Evolutionary conservation across 2,888 invertebrate genomes (phyloP).

Genomic region (Trissolcus japonicus): DNA sequence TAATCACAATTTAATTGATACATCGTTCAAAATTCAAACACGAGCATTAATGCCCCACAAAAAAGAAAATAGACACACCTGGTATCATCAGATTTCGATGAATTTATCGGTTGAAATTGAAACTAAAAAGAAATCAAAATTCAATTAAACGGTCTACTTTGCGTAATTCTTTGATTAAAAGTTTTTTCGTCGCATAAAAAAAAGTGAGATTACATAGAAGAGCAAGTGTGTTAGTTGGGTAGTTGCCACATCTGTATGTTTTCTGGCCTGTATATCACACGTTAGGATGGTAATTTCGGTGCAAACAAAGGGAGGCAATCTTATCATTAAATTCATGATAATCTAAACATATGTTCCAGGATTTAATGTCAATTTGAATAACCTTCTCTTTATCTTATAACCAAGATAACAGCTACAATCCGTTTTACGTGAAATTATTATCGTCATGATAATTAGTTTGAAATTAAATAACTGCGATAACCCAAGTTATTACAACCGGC

Average conservation of each 20-base stretch:
- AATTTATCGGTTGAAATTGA: no score
- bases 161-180: slow-evolving; percentile 18
- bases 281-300: slow-evolving; percentile 50
- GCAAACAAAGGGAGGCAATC: slow-evolving; percentile 50
- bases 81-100: no score
- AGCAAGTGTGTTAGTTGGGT: slow-evolving; percentile 45
- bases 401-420: slow-evolving; percentile 32
- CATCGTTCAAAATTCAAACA: not conserved
- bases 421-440: slow-evolving; percentile 29
- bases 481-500: slow-evolving; percentile 2
- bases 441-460: slow-evolving; percentile 8
- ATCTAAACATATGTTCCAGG: slow-evolving; percentile 51
- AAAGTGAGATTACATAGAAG: slow-evolving; percentile 18
- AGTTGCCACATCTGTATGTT: slow-evolving; percentile 53
- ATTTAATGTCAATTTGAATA: slow-evolving; percentile 55
- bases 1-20: not conserved
- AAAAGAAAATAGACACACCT: no score
- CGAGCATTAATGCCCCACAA: no score
- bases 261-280: slow-evolving; percentile 47
- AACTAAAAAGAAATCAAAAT: no score
- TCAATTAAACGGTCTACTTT: not conserved
- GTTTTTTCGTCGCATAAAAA: slow-evolving; percentile 5
- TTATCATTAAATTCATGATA: slow-evolving; percentile 55
- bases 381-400: slow-evolving; percentile 37
- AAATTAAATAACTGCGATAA: not conserved